These are phyloP conservation scores for Scatophagus argus DNA, from an alignment of 2,113 vertebrate genomes.

Conservation along the genomic window DNA sequence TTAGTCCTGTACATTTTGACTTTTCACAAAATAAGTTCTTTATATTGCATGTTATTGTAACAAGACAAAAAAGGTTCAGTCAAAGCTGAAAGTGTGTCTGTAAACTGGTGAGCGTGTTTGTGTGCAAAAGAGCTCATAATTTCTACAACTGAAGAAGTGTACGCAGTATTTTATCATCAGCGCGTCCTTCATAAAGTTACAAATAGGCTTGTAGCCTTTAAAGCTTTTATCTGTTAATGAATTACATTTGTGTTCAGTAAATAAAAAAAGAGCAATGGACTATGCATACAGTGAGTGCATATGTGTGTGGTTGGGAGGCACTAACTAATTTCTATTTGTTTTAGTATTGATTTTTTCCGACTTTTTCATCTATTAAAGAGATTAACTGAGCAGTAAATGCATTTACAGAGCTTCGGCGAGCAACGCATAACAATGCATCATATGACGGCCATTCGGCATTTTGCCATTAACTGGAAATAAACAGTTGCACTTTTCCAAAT, in stretches of 20 bases:
- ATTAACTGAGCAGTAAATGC: conserved; percentile 71
- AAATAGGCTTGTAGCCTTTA: conserved; percentile 35
- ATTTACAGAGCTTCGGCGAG: conserved; percentile 50
- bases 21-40: not conserved
- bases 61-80: not conserved
- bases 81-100: not conserved
- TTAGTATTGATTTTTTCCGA: conserved; percentile 62
- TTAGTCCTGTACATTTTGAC: not conserved
- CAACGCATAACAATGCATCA: conserved; percentile 59
- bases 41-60: not conserved
- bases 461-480: conserved; percentile 58
- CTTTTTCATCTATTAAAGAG: conserved; percentile 71
- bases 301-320: conserved; percentile 11
- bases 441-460: conserved; percentile 28
- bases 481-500: conserved; percentile 44
- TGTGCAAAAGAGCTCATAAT: not conserved
- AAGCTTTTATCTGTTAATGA: conserved; percentile 62
- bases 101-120: not conserved
- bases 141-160: conserved; percentile 33
- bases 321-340: conserved; percentile 68
- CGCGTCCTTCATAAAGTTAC: conserved; percentile 35
- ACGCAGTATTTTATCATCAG: conserved; percentile 34
- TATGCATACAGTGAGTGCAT: conserved; percentile 1
- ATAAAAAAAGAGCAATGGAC: conserved; percentile 42
- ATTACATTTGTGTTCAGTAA: conserved; percentile 38